These are phyloP conservation scores for Melanostoma scalare DNA, from an alignment of 2,888 invertebrate species.

Conservation along the genomic window DNA sequence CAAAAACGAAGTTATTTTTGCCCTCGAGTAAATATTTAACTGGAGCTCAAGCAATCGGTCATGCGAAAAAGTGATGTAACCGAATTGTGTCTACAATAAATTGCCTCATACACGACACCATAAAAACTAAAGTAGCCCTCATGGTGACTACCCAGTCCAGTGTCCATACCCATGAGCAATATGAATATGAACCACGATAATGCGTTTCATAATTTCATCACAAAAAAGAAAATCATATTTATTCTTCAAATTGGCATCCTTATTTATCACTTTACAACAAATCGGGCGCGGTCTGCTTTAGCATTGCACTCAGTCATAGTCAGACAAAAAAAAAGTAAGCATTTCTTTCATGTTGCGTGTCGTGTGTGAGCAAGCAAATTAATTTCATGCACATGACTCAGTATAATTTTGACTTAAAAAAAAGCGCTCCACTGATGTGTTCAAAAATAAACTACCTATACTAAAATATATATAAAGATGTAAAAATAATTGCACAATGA, in stretches of 20 bases:
- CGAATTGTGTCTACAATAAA: constrained; percentile 37
- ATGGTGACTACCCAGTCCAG: constrained; percentile 7
- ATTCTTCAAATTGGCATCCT: constrained; percentile 68
- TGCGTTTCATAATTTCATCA: constrained; percentile 61
- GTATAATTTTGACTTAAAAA: constrained; percentile 8
- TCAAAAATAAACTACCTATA: constrained; percentile 23
- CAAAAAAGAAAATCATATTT: constrained; percentile 53
- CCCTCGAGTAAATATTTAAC: constrained; percentile 25
- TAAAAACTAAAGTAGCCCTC: constrained; percentile 42
- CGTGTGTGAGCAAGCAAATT: constrained; percentile 58
- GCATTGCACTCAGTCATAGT: neutral
- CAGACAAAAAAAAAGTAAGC: constrained; percentile 32
- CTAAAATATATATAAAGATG: constrained; percentile 39
- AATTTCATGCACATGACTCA: constrained; percentile 61
- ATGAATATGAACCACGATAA: constrained; percentile 5
- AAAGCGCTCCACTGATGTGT: constrained; percentile 40
- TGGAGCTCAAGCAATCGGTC: constrained; percentile 17
- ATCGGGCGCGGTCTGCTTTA: neutral
- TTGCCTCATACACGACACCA: constrained; percentile 38
- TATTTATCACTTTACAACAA: constrained; percentile 62
- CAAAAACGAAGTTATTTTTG: constrained; percentile 10
- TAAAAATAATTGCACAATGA: constrained; percentile 60
- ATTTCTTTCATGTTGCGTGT: constrained; percentile 50
- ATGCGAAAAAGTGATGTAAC: constrained; percentile 49
- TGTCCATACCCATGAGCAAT: too few relatives aligned